Conservation (phyloP, 2,113 vertebrate genomes). For the Anguilla rostrata region DNA sequence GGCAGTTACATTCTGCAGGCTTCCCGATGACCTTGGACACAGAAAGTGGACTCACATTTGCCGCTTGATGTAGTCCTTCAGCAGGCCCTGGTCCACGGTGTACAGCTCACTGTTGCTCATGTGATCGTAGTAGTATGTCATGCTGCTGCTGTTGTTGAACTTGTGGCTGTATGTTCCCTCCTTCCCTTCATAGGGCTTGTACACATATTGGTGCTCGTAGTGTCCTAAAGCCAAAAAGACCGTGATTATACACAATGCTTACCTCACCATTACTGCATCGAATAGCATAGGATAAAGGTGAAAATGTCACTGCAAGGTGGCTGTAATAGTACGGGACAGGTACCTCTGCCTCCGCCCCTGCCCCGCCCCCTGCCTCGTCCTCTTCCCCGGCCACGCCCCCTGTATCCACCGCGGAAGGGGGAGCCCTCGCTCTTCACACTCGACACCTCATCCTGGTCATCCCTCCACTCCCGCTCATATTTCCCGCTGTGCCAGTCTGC, state of each 20-base stretch:
- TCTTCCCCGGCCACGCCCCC: conserved; percentile 76
- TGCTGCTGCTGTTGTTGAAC: conserved; percentile 65
- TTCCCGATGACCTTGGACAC: background rate
- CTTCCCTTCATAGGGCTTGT: conserved; percentile 72
- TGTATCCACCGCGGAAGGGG: conserved; percentile 60
- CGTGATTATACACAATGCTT: background rate
- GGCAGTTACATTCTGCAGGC: background rate
- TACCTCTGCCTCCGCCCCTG: conserved; percentile 73
- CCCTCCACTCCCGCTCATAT: conserved; percentile 73
- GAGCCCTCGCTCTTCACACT: conserved; percentile 79
- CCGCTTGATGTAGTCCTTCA: conserved; percentile 93
- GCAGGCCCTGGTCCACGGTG: conserved; percentile 86
- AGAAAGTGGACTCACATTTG: conserved; percentile 85
- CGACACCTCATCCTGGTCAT: conserved; percentile 78
- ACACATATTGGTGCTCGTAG: conserved; percentile 78
- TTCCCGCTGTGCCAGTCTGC: conserved; percentile 71
- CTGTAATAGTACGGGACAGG: too few species aligned
- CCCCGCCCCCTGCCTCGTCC: conserved; percentile 85
- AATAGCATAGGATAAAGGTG: background rate
- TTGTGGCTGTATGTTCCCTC: conserved; percentile 67
- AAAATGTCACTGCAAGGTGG: background rate
- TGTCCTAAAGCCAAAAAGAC: conserved; percentile 69
- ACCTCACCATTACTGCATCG: background rate
- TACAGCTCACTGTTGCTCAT: conserved; percentile 88
- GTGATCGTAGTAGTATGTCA: conserved; percentile 93